Conservation (phyloP, 1,140 invertebrate species). For the Macrobrachium rosenbergii region DNA sequence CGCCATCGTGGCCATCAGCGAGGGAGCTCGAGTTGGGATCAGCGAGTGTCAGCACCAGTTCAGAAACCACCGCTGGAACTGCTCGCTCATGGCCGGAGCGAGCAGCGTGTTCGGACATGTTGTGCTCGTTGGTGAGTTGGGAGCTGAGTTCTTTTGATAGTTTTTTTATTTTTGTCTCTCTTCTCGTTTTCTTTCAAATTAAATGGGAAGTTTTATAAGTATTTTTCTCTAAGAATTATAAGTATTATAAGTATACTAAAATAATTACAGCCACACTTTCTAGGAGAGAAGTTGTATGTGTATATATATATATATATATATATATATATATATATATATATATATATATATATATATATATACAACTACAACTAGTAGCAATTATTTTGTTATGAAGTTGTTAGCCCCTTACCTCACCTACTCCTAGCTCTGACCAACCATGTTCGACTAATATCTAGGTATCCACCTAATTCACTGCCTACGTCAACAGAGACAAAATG, state of each 20-base stretch:
- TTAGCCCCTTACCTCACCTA: no score
- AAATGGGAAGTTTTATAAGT: not conserved
- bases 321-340: slow-evolving; percentile 31
- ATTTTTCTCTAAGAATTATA: not conserved
- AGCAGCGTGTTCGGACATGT: slow-evolving; percentile 87
- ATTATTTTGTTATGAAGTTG: no score
- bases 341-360: slow-evolving; percentile 31
- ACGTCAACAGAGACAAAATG: no score
- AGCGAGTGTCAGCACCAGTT: slow-evolving; percentile 90
- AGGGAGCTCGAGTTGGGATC: slow-evolving; percentile 71
- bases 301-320: slow-evolving; percentile 34
- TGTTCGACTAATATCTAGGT: no score
- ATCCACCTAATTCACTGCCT: no score
- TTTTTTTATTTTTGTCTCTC: no score
- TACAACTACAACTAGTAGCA: not conserved
- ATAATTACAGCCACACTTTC: not conserved
- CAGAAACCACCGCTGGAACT: slow-evolving; percentile 90
- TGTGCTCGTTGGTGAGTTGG: slow-evolving; percentile 82
- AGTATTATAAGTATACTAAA: not conserved
- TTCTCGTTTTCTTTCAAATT: not conserved
- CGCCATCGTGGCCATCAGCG: slow-evolving; percentile 71
- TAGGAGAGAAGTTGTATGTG: not conserved
- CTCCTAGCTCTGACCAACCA: no score
- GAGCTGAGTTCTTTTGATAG: not conserved
- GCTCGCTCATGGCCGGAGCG: slow-evolving; percentile 77